Base-by-base conservation (phyloP, 2,797 vertebrate genomes). In the Pangasius mekongensis region DNA sequence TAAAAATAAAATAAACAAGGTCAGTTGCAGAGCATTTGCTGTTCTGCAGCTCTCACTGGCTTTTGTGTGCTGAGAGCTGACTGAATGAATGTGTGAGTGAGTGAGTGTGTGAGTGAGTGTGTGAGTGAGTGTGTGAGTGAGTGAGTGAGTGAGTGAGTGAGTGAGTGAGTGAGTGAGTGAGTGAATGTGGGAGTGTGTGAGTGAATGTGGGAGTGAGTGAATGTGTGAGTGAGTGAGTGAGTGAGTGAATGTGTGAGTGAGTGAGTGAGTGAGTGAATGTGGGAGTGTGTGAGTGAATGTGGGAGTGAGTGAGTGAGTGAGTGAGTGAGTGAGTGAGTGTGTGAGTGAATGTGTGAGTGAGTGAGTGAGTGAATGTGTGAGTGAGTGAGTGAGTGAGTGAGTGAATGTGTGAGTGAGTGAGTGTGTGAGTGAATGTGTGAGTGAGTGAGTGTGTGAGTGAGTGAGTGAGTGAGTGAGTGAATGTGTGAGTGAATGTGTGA, bases 391-490 rank as follows among this genome's bases (percentile, higher is more conserved):
- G 36, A 9, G 16, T 43, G 30, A 43, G 39, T 24, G 69, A 5
- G 71, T 36, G 33, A 64, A 0, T 33, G 6, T 18, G 33, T 36
- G 33, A 0, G 33, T 33, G 30, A 5, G 16, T 33, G 66, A 5
- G 66, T 33, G 30, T 1, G 1, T 30, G n/a, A 0, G 14, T 2
- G 16, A 7, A 16, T 7, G 1, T 2, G 6, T 39, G 0, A 20
- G 30, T 7, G 5, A 16, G 0, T 16, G 66, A 5, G 66, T 33
- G 30, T 1, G 1, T 30, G n/a, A 0, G 14, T 2, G 16, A 7
- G 14, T 7, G 4, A 0, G 22, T 24, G 62, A 10, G 67, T 71
- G 6, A 9, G 6, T 69, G 14, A 8, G 30, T 69, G 18, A 27
- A 24, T 62, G 24, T 27, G 22, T 62, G 60, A 8, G 22, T 2